These are phyloP conservation scores for Cichladusa arquata DNA, from an alignment of 2,113 vertebrate species.

Conservation along the genomic window DNA sequence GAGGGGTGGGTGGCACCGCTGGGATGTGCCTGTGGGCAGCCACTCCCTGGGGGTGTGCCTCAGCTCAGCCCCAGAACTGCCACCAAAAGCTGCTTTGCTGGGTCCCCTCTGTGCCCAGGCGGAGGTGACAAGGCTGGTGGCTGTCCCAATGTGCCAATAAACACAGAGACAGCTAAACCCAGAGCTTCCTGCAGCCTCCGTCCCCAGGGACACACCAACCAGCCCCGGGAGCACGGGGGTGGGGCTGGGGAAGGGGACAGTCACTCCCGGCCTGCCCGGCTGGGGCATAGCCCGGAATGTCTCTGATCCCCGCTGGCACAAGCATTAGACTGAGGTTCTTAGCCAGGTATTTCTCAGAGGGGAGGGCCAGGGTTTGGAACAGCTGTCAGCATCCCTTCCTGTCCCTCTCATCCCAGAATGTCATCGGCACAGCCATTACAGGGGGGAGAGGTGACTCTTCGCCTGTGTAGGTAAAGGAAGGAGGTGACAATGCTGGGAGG, in stretches of 20 bases:
- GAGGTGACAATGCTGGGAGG: not conserved
- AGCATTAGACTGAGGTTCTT: not conserved
- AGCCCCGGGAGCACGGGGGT: not conserved
- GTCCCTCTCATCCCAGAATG: not conserved
- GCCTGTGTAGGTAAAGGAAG: not conserved
- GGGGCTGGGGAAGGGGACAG: not conserved
- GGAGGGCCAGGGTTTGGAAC: not conserved
- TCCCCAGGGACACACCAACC: not conserved
- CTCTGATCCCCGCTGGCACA: not conserved
- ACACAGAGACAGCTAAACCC: not conserved
- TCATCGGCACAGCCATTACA: not conserved
- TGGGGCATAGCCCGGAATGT: not conserved
- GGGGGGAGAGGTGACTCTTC: fast-evolving
- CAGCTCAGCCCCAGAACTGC: not conserved
- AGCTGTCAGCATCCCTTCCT: not conserved
- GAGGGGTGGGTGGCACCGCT: not conserved
- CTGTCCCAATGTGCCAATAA: not conserved
- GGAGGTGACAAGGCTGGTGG: not conserved
- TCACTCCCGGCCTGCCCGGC: not conserved
- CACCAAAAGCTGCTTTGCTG: not conserved
- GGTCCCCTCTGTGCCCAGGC: not conserved
- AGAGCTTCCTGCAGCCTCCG: not conserved
- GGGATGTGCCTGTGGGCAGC: not conserved
- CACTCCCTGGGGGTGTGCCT: not conserved
- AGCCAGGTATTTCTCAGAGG: not conserved